Evolutionary conservation across 2,888 invertebrate species (phyloP).

Genomic region (Azorinus chamasolen): DNA sequence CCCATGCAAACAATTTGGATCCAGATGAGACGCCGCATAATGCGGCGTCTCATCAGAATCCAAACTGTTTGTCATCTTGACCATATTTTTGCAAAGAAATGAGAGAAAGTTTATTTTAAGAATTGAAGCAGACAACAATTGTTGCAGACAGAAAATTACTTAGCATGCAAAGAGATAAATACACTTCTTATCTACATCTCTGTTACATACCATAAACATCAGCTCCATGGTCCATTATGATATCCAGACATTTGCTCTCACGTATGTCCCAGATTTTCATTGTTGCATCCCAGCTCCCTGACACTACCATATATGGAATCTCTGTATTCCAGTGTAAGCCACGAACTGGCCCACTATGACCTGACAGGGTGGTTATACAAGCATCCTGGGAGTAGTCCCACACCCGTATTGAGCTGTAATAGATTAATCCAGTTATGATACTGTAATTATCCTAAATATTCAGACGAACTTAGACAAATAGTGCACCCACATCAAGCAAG

Average conservation of each 20-base stretch:
- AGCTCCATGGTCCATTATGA: conserved; percentile 86
- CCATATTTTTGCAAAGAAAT: too few relatives aligned
- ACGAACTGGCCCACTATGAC: conserved; percentile 86
- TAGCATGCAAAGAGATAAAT: background rate
- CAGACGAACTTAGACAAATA: too few relatives aligned
- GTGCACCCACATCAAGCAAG: too few relatives aligned
- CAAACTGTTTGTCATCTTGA: too few relatives aligned
- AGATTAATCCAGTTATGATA: conserved; percentile 1
- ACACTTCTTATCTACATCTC: too few relatives aligned
- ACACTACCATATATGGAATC: conserved; percentile 86
- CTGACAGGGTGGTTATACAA: conserved; percentile 84
- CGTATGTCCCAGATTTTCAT: conserved; percentile 87
- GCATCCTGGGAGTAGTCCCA: conserved; percentile 86
- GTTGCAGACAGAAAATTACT: too few relatives aligned
- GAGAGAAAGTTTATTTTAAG: too few relatives aligned
- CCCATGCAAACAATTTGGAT: too few relatives aligned
- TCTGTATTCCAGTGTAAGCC: conserved; percentile 87
- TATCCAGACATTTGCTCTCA: conserved; percentile 85
- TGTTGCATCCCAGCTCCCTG: conserved; percentile 87
- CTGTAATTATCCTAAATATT: too few relatives aligned
- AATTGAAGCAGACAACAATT: too few relatives aligned
- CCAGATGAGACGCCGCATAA: too few relatives aligned
- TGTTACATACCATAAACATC: conserved; percentile 87
- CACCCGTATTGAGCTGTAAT: conserved; percentile 80
- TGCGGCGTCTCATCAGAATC: too few relatives aligned